Evolutionary conservation across 1,140 invertebrate species (phyloP).

Genomic region (Drosophila nigromelanica): DNA sequence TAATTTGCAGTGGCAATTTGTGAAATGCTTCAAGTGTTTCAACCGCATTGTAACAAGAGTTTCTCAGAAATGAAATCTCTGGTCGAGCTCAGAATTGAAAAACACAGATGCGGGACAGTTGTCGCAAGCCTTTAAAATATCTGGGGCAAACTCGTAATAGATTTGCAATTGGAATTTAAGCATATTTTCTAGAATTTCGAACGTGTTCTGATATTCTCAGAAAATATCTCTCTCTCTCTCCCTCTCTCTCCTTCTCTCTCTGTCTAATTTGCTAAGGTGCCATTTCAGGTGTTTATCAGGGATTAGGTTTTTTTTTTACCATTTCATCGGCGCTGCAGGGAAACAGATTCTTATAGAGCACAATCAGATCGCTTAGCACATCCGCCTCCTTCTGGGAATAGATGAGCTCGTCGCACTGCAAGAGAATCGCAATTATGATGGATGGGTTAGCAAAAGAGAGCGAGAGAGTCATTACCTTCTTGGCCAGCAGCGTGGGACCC

Average conservation of each 20-base stretch:
- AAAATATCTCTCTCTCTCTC: too few relatives aligned
- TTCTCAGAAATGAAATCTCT: background rate
- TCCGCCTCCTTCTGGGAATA: constrained; percentile 88
- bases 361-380: constrained; percentile 89
- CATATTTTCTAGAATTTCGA: too few relatives aligned
- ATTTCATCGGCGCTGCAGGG: constrained; percentile 85
- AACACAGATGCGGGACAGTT: background rate
- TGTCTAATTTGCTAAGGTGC: too few relatives aligned
- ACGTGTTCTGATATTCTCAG: too few relatives aligned
- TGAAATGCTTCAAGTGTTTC: background rate
- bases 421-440: background rate
- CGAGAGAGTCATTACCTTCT: constrained; percentile 84
- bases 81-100: background rate
- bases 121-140: too few relatives aligned
- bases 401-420: constrained; percentile 75
- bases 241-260: too few relatives aligned
- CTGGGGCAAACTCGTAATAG: background rate
- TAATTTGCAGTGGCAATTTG: background rate
- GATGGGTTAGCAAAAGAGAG: too few relatives aligned
- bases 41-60: background rate
- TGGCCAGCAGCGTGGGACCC: constrained; percentile 92
- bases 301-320: constrained; percentile 42
- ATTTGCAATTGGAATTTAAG: too few relatives aligned
- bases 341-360: constrained; percentile 85
- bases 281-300: too few relatives aligned